Conservation (phyloP, 2,113 vertebrate species). For the Sterrhoptilus dennistouni region DNA sequence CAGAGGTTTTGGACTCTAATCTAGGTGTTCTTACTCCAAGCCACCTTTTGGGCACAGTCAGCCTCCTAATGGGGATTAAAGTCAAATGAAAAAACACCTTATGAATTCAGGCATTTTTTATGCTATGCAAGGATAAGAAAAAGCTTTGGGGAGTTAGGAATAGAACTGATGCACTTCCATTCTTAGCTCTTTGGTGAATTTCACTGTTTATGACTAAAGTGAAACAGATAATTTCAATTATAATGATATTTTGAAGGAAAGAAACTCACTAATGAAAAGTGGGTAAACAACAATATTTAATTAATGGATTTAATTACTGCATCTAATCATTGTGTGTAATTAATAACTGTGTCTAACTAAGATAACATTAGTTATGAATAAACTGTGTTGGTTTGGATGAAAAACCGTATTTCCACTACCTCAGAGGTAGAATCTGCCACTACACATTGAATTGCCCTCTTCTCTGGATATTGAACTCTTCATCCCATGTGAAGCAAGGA, state of each 20-base stretch:
- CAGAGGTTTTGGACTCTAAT: background rate
- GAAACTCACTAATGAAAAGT: background rate
- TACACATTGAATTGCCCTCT: background rate
- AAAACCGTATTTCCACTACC: background rate
- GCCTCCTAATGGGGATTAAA: background rate
- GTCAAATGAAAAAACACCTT: background rate
- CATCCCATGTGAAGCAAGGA: background rate
- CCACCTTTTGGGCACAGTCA: background rate
- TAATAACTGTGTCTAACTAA: constrained; percentile 32
- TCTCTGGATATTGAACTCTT: background rate
- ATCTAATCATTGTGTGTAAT: constrained; percentile 25
- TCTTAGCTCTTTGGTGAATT: background rate
- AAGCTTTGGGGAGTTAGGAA: background rate
- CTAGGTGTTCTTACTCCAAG: background rate
- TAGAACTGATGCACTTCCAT: background rate
- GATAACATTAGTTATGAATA: constrained; percentile 6
- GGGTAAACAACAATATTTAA: constrained; percentile 15
- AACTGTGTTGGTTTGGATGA: background rate
- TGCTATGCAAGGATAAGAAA: background rate
- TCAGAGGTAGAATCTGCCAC: background rate
- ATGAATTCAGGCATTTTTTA: background rate
- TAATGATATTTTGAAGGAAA: background rate
- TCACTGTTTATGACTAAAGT: background rate
- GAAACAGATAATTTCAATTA: constrained; percentile 22
- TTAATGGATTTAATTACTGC: constrained; percentile 36